Conservation (phyloP, 2,113 vertebrate genomes). For the Polypterus senegalus region DNA sequence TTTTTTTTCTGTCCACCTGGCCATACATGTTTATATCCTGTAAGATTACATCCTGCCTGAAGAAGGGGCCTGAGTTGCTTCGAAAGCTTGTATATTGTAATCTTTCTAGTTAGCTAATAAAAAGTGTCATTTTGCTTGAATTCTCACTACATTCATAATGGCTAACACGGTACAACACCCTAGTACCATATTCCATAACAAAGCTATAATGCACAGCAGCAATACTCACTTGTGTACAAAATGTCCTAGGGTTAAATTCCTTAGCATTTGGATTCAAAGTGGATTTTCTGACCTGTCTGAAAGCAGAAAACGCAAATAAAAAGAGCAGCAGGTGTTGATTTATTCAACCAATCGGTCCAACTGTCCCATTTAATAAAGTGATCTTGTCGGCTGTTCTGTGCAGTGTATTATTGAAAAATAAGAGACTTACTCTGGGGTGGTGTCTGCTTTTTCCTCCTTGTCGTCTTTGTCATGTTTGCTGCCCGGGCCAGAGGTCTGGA, state of each 20-base stretch:
- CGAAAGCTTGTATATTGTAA: no score
- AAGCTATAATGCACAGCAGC: no score
- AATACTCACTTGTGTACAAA: constrained; percentile 71
- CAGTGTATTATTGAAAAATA: not conserved
- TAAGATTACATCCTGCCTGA: no score
- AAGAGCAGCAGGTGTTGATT: not conserved
- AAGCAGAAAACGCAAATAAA: constrained; percentile 1
- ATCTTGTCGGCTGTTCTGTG: not conserved
- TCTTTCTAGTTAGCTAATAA: no score
- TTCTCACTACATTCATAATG: no score
- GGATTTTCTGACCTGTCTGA: constrained; percentile 92
- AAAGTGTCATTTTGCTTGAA: no score
- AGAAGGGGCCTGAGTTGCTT: no score
- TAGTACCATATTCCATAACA: no score
- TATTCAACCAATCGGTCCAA: not conserved
- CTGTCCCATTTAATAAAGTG: not conserved
- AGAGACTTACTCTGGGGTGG: constrained; percentile 79
- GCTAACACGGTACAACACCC: no score
- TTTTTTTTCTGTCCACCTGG: no score
- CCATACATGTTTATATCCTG: not conserved
- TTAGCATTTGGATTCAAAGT: constrained; percentile 95
- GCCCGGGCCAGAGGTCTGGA: constrained; percentile 75
- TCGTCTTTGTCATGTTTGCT: constrained; percentile 77
- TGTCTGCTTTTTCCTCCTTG: constrained; percentile 84
- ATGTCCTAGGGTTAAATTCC: constrained; percentile 90